Conservation (phyloP, 2,797 vertebrate species). For the Melanotaenia pygmaea region DNA sequence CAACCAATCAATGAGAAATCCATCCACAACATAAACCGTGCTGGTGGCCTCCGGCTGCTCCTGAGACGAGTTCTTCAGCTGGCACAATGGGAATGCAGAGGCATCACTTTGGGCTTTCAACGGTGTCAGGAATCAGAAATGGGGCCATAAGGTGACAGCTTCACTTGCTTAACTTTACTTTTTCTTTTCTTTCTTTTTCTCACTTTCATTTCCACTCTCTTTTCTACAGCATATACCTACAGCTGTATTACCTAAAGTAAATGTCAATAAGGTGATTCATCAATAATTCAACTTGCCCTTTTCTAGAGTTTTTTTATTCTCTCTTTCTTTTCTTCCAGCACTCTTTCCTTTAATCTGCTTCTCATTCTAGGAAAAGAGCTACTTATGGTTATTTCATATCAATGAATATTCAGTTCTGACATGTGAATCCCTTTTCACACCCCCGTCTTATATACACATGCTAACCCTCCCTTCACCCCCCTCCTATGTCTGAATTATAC, state of each 20-base stretch:
- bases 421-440: slow-evolving; percentile 68
- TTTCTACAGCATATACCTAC: slow-evolving; percentile 19
- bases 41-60: slow-evolving; percentile 78
- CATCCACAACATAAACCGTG: slow-evolving; percentile 82
- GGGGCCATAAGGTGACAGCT: slow-evolving; percentile 52
- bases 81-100: slow-evolving; percentile 65
- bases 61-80: slow-evolving; percentile 78
- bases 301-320: slow-evolving; percentile 37
- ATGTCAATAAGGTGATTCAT: slow-evolving; percentile 64
- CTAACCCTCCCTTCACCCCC: slow-evolving; percentile 20
- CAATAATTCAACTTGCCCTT: slow-evolving; percentile 62
- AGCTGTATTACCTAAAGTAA: slow-evolving; percentile 58
- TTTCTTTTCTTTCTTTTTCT: slow-evolving; percentile 32
- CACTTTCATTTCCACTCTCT: slow-evolving; percentile 14
- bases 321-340: background rate
- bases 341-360: slow-evolving; percentile 31
- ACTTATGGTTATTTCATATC: slow-evolving; percentile 53
- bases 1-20: slow-evolving; percentile 85
- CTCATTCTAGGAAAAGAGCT: slow-evolving; percentile 44
- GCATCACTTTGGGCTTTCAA: slow-evolving; percentile 65
- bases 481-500: slow-evolving; percentile 78
- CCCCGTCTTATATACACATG: slow-evolving; percentile 58
- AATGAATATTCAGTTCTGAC: slow-evolving; percentile 75
- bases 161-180: slow-evolving; percentile 62
- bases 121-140: slow-evolving; percentile 72